Evolutionary conservation across 2,113 vertebrate species (phyloP).

Genomic region (Paramormyrops kingsleyae): DNA sequence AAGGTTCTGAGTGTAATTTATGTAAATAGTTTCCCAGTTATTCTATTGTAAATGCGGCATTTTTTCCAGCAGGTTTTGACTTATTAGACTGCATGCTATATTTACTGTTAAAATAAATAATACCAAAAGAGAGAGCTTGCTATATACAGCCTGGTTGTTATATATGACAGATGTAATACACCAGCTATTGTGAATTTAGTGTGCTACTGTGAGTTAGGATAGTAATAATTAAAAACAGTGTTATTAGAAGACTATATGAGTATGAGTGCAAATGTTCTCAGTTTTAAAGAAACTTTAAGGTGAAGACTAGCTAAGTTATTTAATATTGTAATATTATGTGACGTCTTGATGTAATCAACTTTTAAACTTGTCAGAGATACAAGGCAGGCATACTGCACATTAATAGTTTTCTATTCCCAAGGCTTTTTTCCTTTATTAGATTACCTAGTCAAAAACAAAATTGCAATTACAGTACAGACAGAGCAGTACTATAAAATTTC

Average conservation of each 20-base stretch:
- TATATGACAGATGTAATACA: background rate
- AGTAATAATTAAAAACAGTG: background rate
- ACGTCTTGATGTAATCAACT: background rate
- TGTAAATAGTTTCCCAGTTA: background rate
- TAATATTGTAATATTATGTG: background rate
- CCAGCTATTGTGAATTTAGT: background rate
- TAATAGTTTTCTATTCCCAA: no score
- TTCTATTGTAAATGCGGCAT: background rate
- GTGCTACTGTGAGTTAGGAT: background rate
- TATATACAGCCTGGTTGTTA: background rate
- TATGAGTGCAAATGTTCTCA: background rate
- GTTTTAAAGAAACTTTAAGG: background rate
- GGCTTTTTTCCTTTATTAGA: no score
- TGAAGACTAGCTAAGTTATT: background rate
- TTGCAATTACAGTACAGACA: no score
- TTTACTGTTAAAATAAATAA: background rate
- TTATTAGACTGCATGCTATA: background rate
- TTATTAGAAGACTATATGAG: background rate
- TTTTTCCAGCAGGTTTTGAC: background rate
- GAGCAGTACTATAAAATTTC: no score
- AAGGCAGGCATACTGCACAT: no score
- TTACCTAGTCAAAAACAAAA: no score
- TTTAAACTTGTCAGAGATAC: no score
- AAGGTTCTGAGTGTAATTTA: background rate
- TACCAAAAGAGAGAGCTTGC: background rate